A percentile compares a stretch with the other conserved stretches of the same genome.
Evolutionary conservation across 2,888 invertebrate genomes (phyloP).

Genomic region (Achlya flavicornis): DNA sequence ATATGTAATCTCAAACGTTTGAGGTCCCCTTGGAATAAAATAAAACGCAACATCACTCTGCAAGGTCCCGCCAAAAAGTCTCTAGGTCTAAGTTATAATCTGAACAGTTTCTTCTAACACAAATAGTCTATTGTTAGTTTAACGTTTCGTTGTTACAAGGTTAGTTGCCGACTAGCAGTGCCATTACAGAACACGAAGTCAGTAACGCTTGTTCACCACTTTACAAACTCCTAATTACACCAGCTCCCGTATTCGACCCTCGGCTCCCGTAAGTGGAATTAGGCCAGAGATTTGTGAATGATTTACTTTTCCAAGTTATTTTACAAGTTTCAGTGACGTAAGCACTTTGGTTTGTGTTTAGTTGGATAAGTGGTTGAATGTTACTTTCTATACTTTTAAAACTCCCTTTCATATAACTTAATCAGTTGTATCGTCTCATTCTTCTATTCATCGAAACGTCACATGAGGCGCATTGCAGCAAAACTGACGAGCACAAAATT

Average conservation of each 20-base stretch:
- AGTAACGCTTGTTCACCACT: slow-evolving; percentile 27
- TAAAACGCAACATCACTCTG: too few relatives aligned
- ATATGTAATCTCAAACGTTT: neutral
- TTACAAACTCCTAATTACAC: slow-evolving; percentile 38
- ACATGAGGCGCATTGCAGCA: too few relatives aligned
- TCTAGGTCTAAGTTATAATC: too few relatives aligned
- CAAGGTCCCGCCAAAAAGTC: too few relatives aligned
- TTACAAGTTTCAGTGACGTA: slow-evolving; percentile 3
- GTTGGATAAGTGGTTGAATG: neutral
- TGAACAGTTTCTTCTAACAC: too few relatives aligned
- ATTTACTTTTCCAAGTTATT: slow-evolving; percentile 8
- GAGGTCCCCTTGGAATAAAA: too few relatives aligned
- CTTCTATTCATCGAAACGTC: too few relatives aligned
- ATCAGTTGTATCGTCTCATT: too few relatives aligned
- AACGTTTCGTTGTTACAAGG: slow-evolving; percentile 23
- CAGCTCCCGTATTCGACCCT: slow-evolving; percentile 31
- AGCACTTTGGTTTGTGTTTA: neutral
- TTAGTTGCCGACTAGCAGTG: slow-evolving; percentile 26
- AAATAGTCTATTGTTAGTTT: too few relatives aligned
- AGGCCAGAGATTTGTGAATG: slow-evolving; percentile 25
- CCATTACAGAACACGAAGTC: slow-evolving; percentile 27
- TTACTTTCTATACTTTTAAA: neutral
- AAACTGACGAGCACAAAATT: too few relatives aligned
- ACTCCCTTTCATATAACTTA: too few relatives aligned
- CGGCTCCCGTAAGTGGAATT: slow-evolving; percentile 32